Conservation (phyloP, 2,888 invertebrate genomes). For the Ochlodes sylvanus region DNA sequence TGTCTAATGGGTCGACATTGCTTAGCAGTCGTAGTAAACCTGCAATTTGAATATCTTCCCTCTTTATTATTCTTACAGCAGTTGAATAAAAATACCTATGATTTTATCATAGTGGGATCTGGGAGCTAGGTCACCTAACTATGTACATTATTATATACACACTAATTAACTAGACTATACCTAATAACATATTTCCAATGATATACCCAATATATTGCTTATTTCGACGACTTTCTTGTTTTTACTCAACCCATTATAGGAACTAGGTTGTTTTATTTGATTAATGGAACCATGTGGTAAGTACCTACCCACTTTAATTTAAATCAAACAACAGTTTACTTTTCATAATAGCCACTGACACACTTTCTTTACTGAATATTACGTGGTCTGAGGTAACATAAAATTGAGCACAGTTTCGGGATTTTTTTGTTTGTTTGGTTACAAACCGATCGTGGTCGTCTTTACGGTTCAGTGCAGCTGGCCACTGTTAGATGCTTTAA, state of each 20-base stretch:
- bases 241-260: too few relatives aligned
- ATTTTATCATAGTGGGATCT: too few relatives aligned
- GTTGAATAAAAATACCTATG: too few relatives aligned
- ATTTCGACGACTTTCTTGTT: too few relatives aligned
- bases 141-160: too few relatives aligned
- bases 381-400: constrained; percentile 67
- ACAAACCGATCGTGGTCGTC: constrained; percentile 19
- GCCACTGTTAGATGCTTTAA: neutral
- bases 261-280: neutral
- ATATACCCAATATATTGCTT: too few relatives aligned
- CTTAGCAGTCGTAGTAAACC: constrained; percentile 31
- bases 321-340: constrained; percentile 46
- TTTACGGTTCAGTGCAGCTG: constrained; percentile 22
- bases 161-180: too few relatives aligned
- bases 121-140: too few relatives aligned
- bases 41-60: constrained; percentile 23
- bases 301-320: neutral
- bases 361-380: constrained; percentile 68
- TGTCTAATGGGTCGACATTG: constrained; percentile 52
- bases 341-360: constrained; percentile 65
- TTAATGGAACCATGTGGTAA: neutral
- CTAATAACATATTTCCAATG: too few relatives aligned
- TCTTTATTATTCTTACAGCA: too few relatives aligned
- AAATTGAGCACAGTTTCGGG: constrained; percentile 52
- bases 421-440: constrained; percentile 43